phyloP scores from a whole-genome alignment of 1,140 invertebrate species.

The Brachionus plicatilis region DNA sequence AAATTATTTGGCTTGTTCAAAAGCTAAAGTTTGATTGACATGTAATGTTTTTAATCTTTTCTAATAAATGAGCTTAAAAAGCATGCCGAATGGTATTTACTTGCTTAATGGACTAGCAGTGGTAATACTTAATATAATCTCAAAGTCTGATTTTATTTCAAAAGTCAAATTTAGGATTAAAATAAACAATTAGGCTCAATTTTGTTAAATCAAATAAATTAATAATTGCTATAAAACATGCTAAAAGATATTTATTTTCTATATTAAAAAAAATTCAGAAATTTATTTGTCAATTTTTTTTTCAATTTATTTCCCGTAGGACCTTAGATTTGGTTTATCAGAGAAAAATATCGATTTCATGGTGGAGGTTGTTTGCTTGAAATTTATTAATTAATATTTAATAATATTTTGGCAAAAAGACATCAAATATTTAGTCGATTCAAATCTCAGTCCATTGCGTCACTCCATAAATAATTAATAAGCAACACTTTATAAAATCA shows the following conservation, averaged over 20 bases:
- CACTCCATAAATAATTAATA: not conserved
- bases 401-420: not conserved
- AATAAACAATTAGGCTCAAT: not conserved
- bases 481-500: slow-evolving; percentile 5
- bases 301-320: not conserved
- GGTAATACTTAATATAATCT: not conserved
- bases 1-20: no score
- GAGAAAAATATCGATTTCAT: slow-evolving; percentile 6
- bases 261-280: not conserved
- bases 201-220: not conserved
- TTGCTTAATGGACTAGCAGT: not conserved
- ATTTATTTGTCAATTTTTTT: not conserved
- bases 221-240: not conserved
- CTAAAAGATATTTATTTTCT: not conserved
- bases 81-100: not conserved
- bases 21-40: no score
- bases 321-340: not conserved
- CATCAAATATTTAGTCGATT: slow-evolving; percentile 15
- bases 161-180: not conserved
- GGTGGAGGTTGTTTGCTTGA: not conserved
- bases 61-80: not conserved
- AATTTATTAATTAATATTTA: slow-evolving; percentile 19
- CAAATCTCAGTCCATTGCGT: not conserved
- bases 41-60: no score
- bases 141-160: not conserved